Percentiles rank a stretch among this genome's conserved stretches.
Evolutionary conservation across 2,113 vertebrate species (phyloP).

Genomic region (Notiomystis cincta): DNA sequence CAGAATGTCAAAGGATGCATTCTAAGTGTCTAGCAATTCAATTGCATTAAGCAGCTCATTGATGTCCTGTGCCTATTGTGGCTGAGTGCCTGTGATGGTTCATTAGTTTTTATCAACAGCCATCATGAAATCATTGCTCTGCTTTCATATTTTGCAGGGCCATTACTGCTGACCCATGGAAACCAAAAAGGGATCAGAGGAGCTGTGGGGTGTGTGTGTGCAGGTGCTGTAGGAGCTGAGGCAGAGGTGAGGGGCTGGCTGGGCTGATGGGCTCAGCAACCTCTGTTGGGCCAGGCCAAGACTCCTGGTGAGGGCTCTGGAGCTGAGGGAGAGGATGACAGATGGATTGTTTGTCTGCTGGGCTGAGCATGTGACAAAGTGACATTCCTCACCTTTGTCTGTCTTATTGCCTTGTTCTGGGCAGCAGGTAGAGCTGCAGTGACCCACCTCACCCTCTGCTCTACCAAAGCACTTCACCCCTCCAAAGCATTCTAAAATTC

Average conservation of each 20-base stretch:
- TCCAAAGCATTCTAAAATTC: fast-evolving
- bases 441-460: not conserved
- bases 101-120: slow-evolving; percentile 52
- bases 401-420: not conserved
- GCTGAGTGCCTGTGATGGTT: not conserved
- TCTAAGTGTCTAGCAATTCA: slow-evolving; percentile 1
- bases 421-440: not conserved
- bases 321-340: not conserved
- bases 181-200: not conserved
- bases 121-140: slow-evolving; percentile 10
- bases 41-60: slow-evolving; percentile 13
- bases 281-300: not conserved
- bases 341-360: not conserved
- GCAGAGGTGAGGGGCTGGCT: not conserved
- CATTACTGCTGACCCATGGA: not conserved
- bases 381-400: not conserved
- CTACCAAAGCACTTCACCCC: not conserved
- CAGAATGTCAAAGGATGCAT: slow-evolving; percentile 27
- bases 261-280: not conserved
- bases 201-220: fast-evolving
- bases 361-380: not conserved
- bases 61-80: not conserved
- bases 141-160: not conserved
- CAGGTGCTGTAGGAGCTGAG: not conserved
- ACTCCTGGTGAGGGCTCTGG: fast-evolving